Evolutionary conservation across 2,888 invertebrate species (phyloP).

Genomic region (Tenthredo mesomela): DNA sequence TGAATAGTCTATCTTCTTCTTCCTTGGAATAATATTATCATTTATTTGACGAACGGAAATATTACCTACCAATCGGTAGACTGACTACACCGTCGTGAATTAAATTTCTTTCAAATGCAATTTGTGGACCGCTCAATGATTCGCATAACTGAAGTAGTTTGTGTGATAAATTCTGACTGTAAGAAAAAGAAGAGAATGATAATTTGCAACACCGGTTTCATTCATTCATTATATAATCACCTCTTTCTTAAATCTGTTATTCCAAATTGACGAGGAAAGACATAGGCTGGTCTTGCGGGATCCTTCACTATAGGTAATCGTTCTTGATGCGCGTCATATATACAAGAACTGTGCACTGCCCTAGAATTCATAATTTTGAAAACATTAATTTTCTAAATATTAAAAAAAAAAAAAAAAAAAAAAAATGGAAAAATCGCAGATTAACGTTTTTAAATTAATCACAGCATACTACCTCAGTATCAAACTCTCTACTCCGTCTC

Average conservation of each 20-base stretch:
- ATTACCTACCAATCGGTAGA: slow-evolving; percentile 78
- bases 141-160: slow-evolving; percentile 86
- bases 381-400: background rate
- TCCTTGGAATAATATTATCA: background rate
- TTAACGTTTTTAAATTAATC: background rate
- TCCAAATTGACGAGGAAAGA: slow-evolving; percentile 87
- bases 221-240: slow-evolving; percentile 78
- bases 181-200: slow-evolving; percentile 63
- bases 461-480: slow-evolving; percentile 80
- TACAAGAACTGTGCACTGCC: slow-evolving; percentile 83
- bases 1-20: background rate
- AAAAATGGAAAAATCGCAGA: background rate
- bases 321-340: slow-evolving; percentile 89
- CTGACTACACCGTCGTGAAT: slow-evolving; percentile 82
- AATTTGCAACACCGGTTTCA: slow-evolving; percentile 7
- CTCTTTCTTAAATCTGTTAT: slow-evolving; percentile 85
- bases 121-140: slow-evolving; percentile 80
- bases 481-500: slow-evolving; percentile 78
- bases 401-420: background rate
- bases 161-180: slow-evolving; percentile 83
- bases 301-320: slow-evolving; percentile 88
- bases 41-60: background rate
- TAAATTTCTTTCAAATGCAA: slow-evolving; percentile 81
- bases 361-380: slow-evolving; percentile 57
- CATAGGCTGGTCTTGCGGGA: slow-evolving; percentile 85